Evolutionary conservation across 2,888 invertebrate species (phyloP).

Genomic region (Rhagium mordax): DNA sequence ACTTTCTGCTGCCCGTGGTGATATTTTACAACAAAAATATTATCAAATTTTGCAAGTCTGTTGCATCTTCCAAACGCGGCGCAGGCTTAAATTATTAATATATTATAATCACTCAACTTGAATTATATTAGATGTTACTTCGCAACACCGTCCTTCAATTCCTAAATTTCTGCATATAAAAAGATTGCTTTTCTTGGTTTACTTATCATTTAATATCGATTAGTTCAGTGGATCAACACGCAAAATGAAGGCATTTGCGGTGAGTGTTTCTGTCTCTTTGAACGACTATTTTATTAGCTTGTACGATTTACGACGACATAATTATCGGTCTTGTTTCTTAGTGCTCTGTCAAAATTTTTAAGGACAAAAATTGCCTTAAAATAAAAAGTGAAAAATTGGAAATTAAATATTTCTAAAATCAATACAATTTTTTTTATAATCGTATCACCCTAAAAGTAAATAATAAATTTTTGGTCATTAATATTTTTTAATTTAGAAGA

Average conservation of each 20-base stretch:
- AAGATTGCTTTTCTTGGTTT: constrained; percentile 15
- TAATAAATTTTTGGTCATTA: no score
- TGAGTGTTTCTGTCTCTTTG: constrained; percentile 13
- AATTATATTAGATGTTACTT: constrained; percentile 25
- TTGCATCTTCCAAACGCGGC: not conserved
- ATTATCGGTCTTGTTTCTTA: no score
- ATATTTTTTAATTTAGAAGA: no score
- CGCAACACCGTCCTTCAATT: constrained; percentile 25
- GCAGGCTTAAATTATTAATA: constrained; percentile 11
- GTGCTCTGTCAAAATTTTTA: no score
- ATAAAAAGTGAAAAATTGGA: no score
- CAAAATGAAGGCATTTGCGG: constrained; percentile 35
- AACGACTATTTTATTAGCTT: not conserved
- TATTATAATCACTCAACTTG: constrained; percentile 27
- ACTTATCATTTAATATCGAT: constrained; percentile 32
- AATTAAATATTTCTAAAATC: no score
- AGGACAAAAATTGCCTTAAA: no score
- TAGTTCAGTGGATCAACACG: constrained; percentile 29
- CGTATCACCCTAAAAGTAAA: no score
- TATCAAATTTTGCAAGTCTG: constrained; percentile 3
- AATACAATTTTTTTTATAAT: no score
- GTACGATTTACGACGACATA: not conserved
- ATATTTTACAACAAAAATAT: not conserved
- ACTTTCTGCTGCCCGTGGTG: not conserved
- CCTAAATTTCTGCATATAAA: constrained; percentile 36